Conservation (phyloP, 1,140 invertebrate species). For the Sweltsa coloradensis region DNA sequence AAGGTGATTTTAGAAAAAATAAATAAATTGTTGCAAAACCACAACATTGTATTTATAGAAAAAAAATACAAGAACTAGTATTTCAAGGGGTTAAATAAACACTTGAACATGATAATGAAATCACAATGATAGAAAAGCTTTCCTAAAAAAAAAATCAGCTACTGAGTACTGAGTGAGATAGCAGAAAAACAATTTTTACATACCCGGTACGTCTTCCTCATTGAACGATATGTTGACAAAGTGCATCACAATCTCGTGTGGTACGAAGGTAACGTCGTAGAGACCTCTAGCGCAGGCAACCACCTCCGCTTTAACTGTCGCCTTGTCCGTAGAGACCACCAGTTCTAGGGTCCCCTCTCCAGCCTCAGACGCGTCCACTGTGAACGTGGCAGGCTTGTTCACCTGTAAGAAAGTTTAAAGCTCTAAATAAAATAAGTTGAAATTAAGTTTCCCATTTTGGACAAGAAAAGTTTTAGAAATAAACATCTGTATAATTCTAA, state of each 20-base stretch:
- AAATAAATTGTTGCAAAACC: no score
- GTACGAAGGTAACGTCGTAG: slow-evolving; percentile 95
- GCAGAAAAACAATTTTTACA: no score
- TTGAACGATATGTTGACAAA: slow-evolving; percentile 96
- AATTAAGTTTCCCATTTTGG: not conserved
- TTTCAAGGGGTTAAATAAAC: no score
- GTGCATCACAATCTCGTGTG: slow-evolving; percentile 77
- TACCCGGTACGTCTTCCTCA: slow-evolving; percentile 78
- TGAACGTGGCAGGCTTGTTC: slow-evolving; percentile 77
- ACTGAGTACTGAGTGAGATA: no score
- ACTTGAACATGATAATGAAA: no score
- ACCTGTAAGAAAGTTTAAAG: slow-evolving; percentile 29
- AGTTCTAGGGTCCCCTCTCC: slow-evolving; percentile 92
- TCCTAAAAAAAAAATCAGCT: no score
- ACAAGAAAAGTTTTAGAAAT: slow-evolving; percentile 2
- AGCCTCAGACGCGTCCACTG: slow-evolving; percentile 89
- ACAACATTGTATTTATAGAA: no score
- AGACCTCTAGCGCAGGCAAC: slow-evolving; percentile 80
- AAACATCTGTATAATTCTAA: not conserved
- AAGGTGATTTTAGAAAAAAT: no score
- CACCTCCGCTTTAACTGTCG: slow-evolving; percentile 77
- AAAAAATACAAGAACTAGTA: no score
- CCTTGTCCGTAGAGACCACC: slow-evolving; percentile 82
- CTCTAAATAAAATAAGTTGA: slow-evolving; percentile 5
- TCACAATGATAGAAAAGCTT: no score